Conservation (phyloP, 2,113 vertebrate species). For the Peromyscus californicus region DNA sequence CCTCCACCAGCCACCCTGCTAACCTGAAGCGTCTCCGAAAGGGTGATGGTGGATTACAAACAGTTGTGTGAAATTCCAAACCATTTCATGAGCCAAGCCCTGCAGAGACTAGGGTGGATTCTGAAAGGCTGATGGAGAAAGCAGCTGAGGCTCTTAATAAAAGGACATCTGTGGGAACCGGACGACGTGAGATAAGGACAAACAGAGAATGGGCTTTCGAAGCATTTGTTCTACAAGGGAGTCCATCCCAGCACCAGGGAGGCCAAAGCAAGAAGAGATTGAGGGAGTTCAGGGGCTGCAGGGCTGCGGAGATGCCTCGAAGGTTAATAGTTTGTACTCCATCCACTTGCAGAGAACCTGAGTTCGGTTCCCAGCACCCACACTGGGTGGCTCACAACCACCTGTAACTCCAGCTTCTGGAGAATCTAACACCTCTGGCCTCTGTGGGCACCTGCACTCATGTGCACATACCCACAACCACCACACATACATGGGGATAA, state of each 20-base stretch:
- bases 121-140: neutral
- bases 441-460: neutral
- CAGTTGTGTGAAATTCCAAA: neutral
- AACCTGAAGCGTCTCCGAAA: neutral
- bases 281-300: neutral
- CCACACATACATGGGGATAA: neutral
- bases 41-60: neutral
- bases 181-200: conserved; percentile 2
- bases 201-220: neutral
- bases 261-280: neutral
- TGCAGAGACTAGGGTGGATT: neutral
- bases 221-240: neutral
- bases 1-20: neutral
- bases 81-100: neutral
- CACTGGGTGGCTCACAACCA: neutral
- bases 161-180: neutral
- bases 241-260: neutral
- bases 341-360: neutral
- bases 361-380: neutral
- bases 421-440: too few relatives aligned
- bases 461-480: neutral
- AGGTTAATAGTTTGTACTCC: neutral
- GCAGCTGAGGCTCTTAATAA: neutral
- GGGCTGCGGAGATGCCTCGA: neutral
- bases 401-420: neutral